phyloP scores from a whole-genome alignment of 2,888 invertebrate species.

The Ptilodon capucinus region DNA sequence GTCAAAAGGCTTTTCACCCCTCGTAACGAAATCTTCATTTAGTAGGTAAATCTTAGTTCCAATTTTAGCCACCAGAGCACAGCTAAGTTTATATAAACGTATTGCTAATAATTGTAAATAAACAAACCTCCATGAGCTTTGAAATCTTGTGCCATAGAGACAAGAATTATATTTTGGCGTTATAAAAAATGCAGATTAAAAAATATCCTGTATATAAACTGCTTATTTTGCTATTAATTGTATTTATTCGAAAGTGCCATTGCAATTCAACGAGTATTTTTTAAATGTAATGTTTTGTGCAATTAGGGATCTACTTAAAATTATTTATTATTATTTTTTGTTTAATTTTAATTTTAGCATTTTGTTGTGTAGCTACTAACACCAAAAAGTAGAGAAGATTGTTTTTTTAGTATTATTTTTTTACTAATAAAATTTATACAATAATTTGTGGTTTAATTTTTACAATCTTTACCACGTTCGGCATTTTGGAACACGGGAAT shows the following conservation, averaged over 20 bases:
- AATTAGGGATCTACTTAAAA: slow-evolving; percentile 65
- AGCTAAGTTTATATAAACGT: neutral
- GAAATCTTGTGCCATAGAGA: slow-evolving; percentile 72
- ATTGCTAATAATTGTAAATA: slow-evolving; percentile 61
- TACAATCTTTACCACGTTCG: slow-evolving; percentile 4
- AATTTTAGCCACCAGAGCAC: slow-evolving; percentile 13
- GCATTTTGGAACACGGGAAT: no score
- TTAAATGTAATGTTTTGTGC: slow-evolving; percentile 51
- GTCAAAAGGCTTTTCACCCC: no score
- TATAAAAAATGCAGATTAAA: slow-evolving; percentile 45
- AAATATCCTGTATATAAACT: slow-evolving; percentile 42
- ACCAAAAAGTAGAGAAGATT: slow-evolving; percentile 74
- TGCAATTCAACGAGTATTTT: slow-evolving; percentile 33
- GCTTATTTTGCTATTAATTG: slow-evolving; percentile 60
- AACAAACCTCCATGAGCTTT: slow-evolving; percentile 59
- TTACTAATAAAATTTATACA: slow-evolving; percentile 53
- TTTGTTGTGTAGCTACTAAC: slow-evolving; percentile 75
- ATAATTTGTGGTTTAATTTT: slow-evolving; percentile 28
- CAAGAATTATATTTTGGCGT: slow-evolving; percentile 45
- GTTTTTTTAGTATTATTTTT: slow-evolving; percentile 61
- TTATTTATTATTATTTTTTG: slow-evolving; percentile 61
- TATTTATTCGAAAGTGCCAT: slow-evolving; percentile 75
- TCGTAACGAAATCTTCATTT: no score
- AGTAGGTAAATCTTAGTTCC: slow-evolving; percentile 14
- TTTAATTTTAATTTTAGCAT: slow-evolving; percentile 46